phyloP scores from a whole-genome alignment of 53 echinoderm and acorn worm genomes.

The Echinarachnius parma region DNA sequence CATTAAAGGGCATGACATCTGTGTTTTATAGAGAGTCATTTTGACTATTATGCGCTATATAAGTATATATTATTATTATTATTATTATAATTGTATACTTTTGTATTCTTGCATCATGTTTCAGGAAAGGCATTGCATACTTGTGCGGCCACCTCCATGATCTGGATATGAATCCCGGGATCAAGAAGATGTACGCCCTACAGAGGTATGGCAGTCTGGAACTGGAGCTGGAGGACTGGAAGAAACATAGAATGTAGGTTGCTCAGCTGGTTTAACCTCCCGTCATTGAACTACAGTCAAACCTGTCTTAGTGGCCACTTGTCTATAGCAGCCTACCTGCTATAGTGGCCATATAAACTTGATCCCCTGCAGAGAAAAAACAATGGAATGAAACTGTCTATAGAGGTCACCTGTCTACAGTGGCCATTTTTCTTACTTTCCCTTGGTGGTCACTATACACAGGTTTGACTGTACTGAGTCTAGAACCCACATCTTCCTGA shows the following conservation, averaged over 20 bases:
- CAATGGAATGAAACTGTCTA: too few species aligned
- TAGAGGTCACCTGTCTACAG: too few species aligned
- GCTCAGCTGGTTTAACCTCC: too few species aligned
- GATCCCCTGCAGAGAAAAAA: too few species aligned
- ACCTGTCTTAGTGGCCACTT: too few species aligned
- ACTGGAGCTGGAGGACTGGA: conserved; percentile 96
- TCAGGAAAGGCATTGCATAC: conserved; percentile 83
- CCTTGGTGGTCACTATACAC: too few species aligned
- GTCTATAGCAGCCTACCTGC: too few species aligned
- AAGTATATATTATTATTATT: background rate
- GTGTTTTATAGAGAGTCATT: background rate
- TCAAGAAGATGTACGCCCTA: conserved; percentile 69
- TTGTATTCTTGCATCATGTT: background rate
- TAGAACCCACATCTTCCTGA: too few species aligned
- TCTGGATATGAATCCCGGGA: conserved; percentile 52
- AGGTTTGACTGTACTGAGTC: too few species aligned
- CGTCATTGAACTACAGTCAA: too few species aligned
- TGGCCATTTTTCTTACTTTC: too few species aligned
- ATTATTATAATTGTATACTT: background rate
- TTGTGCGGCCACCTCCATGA: conserved; percentile 96
- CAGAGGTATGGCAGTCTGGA: conserved; percentile 79
- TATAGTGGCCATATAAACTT: too few species aligned
- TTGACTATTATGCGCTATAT: background rate
- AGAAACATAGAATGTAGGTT: conserved; percentile 76
- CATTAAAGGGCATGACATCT: background rate